These are phyloP conservation scores for Zaprionus obscuricornis DNA, from an alignment of 2,888 invertebrate genomes.

Conservation along the genomic window DNA sequence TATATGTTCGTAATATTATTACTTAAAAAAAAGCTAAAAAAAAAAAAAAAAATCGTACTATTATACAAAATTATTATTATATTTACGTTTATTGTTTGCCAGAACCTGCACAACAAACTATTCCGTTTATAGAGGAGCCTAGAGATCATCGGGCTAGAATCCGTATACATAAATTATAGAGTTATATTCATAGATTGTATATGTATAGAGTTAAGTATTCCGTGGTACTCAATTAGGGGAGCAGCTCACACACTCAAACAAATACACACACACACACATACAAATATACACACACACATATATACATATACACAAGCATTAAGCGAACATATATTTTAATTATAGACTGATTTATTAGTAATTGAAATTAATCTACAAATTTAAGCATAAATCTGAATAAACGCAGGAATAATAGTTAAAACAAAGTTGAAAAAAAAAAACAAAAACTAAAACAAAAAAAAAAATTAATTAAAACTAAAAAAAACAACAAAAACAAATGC, in stretches of 20 bases:
- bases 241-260: constrained; percentile 50
- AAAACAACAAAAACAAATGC: too few species aligned
- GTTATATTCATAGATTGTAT: not conserved
- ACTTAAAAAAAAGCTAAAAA: too few species aligned
- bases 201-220: constrained; percentile 49
- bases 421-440: constrained; percentile 37
- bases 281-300: constrained; percentile 31
- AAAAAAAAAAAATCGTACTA: constrained; percentile 4
- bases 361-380: constrained; percentile 82
- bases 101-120: constrained; percentile 16
- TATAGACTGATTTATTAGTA: constrained; percentile 84
- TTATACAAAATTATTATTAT: too few species aligned
- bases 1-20: constrained; percentile 27
- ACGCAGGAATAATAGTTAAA: constrained; percentile 73
- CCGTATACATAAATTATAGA: constrained; percentile 21
- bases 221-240: constrained; percentile 45
- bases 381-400: constrained; percentile 72
- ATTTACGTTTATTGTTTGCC: constrained; percentile 10
- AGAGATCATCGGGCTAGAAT: constrained; percentile 7
- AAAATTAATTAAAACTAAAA: not conserved
- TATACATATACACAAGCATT: constrained; percentile 64
- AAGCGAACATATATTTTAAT: constrained; percentile 81
- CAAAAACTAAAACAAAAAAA: constrained; percentile 12
- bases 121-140: too few species aligned
- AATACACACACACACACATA: constrained; percentile 20